Evolutionary conservation across 2,797 vertebrate genomes (phyloP).

Genomic region (Thripadectes ignobilis): DNA sequence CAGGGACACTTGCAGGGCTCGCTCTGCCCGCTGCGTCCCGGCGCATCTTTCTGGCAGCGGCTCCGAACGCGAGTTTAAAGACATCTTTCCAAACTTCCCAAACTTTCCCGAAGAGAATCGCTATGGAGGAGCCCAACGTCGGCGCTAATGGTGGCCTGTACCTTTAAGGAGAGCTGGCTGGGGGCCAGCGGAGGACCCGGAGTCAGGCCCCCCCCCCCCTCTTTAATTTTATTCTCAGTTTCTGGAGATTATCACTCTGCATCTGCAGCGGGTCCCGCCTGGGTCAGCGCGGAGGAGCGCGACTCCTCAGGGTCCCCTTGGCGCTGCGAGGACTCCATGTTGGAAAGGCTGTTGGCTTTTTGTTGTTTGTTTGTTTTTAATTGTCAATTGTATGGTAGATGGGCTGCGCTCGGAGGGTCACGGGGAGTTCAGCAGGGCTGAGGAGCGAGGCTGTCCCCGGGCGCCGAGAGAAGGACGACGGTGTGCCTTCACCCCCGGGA

Average conservation of each 20-base stretch:
- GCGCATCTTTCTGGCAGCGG: constrained; percentile 19
- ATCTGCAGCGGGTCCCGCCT: constrained; percentile 48
- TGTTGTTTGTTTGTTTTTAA: constrained; percentile 78
- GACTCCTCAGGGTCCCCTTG: constrained; percentile 17
- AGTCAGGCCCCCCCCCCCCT: neutral
- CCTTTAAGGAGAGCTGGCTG: constrained; percentile 76
- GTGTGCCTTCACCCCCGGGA: neutral
- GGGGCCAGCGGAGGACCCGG: constrained; percentile 67
- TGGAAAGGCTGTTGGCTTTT: constrained; percentile 52
- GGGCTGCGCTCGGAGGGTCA: constrained; percentile 75
- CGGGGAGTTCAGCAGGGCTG: constrained; percentile 73
- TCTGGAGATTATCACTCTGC: constrained; percentile 66
- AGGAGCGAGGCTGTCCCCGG: neutral
- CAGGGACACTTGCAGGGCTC: neutral
- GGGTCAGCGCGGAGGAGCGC: constrained; percentile 22
- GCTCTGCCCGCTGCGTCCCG: neutral
- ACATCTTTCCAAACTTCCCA: constrained; percentile 38
- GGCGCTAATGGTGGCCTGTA: constrained; percentile 57
- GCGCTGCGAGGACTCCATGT: constrained; percentile 60
- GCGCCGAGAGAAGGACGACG: neutral
- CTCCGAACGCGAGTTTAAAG: constrained; percentile 17
- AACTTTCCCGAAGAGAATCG: constrained; percentile 14
- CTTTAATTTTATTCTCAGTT: constrained; percentile 35
- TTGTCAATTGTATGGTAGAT: constrained; percentile 78
- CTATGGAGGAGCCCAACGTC: neutral